phyloP scores from a whole-genome alignment of 2,797 vertebrate species.

The Aselliscus stoliczkanus region DNA sequence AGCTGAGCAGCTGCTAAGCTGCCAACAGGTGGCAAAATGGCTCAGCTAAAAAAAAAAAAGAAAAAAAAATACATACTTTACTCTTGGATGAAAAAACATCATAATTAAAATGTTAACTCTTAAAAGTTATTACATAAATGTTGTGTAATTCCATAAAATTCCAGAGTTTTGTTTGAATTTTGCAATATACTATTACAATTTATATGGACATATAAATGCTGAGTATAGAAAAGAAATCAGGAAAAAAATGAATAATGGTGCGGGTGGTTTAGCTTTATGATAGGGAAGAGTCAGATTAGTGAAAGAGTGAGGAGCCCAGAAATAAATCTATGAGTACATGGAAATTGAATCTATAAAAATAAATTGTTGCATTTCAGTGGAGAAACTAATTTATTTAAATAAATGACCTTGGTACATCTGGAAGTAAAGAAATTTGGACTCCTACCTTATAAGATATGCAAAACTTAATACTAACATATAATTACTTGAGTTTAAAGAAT shows the following conservation, averaged over 20 bases:
- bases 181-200: neutral
- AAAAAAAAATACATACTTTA: too few species aligned
- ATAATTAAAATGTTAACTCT: too few species aligned
- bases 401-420: neutral
- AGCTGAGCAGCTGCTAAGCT: too few species aligned
- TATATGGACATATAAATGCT: neutral
- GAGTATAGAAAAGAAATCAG: neutral
- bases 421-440: neutral
- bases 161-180: neutral
- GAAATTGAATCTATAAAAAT: neutral
- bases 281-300: neutral
- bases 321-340: neutral
- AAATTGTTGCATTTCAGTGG: neutral
- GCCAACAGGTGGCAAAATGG: too few species aligned
- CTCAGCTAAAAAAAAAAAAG: too few species aligned
- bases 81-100: too few species aligned
- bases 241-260: neutral
- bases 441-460: neutral
- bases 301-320: neutral
- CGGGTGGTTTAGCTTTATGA: neutral
- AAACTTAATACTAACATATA: neutral
- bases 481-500: neutral
- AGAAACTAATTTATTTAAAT: neutral
- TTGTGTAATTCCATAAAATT: too few species aligned
- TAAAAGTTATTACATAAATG: too few species aligned